Base-by-base conservation (phyloP, 2,888 invertebrate species). In the Stenichneumon culpator region DNA sequence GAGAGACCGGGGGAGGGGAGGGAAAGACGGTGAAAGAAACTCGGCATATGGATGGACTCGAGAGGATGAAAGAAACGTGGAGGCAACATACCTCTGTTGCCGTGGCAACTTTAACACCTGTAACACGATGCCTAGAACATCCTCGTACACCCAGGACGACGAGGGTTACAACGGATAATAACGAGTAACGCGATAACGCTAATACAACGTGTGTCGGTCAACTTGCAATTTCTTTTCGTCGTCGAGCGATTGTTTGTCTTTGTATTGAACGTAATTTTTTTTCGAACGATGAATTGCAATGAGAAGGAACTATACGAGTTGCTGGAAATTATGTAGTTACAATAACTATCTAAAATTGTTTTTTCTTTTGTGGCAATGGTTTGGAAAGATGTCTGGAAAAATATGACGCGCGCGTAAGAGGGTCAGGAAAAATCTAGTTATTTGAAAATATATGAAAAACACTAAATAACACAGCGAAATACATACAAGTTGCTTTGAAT, bases 61-160 rank as follows among this genome's bases (percentile, higher is more conserved):
- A 65, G 52, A 79, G 52, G n/a, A 81, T 25, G 73, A 74, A 75
- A 69, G 70, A 50, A 19, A 36, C 50, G 22, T 52, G 52, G 50
- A 69, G 65, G 57, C 32, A 65, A 84, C 60, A 63, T 52, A 73
- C 39, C 65, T 75, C 75, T 73, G 82, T 85, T 80, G 85, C 82
- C 32, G 82, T 83, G 85, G 75, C 85, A 77, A 25, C 79, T 75
- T 74, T 70, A 68, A 63, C 79, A 83, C 82, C 85, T 79, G 85
- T 83, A 85, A 85, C 83, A 67, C 70, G 79, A 83, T 72, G 63
- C 72, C 44, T 52, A 6, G 72, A 50, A 57, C 52, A 73, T 65
- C 67, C 32, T 32, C 39, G 54, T 67, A 22, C 36, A 19, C 2
- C 9, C 9, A 22, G 16, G 28, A 28, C 63, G n/a, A 25, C 11